Conservation (phyloP, 2,113 vertebrate genomes). For the Cebidichthys violaceus region DNA sequence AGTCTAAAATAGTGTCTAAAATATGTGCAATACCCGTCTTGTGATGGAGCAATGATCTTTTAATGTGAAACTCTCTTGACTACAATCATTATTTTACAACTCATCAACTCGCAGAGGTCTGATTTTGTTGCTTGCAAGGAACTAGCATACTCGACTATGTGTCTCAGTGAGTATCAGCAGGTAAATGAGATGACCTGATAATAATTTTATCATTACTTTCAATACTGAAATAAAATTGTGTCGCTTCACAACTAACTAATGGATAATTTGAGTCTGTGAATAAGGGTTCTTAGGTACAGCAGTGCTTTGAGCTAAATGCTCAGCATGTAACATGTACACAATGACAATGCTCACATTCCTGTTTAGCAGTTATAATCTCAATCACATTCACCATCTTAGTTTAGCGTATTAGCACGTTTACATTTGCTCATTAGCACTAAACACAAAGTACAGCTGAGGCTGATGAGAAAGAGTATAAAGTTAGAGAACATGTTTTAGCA, state of each 20-base stretch:
- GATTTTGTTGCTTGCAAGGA: neutral
- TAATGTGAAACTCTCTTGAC: neutral
- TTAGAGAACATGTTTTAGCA: neutral
- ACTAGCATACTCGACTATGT: neutral
- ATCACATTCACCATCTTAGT: no score
- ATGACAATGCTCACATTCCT: neutral
- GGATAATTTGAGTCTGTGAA: neutral
- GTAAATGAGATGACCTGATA: neutral
- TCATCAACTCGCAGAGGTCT: neutral
- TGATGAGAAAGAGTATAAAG: neutral
- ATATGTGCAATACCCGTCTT: slow-evolving; percentile 5
- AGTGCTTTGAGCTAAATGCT: neutral
- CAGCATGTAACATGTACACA: neutral
- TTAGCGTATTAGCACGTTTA: no score
- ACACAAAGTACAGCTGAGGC: no score
- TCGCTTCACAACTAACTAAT: neutral
- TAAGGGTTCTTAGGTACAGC: neutral
- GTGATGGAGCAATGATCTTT: neutral
- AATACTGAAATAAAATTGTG: no score
- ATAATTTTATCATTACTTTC: neutral
- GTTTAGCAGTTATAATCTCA: neutral
- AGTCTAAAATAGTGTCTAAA: neutral
- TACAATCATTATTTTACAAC: neutral
- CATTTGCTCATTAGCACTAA: no score
- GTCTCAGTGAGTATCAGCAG: neutral